Conservation (phyloP, 2,113 vertebrate species). For the Rallus limicola region DNA sequence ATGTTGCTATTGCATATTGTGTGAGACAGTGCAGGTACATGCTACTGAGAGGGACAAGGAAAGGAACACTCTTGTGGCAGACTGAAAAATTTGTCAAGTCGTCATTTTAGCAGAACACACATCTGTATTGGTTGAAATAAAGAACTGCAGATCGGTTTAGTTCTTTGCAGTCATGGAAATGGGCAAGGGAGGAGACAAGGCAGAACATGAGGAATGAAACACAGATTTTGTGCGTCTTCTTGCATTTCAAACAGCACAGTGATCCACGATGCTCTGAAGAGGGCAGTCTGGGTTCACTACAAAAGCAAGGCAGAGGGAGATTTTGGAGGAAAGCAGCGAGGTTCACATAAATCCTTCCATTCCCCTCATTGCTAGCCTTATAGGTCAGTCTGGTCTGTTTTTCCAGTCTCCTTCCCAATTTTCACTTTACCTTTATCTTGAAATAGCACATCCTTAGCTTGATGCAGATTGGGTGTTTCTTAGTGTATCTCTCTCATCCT, state of each 20-base stretch:
- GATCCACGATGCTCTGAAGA: not conserved
- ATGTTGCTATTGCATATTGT: fast-evolving
- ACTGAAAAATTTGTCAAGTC: not conserved
- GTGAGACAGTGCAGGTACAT: not conserved
- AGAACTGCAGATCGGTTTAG: not conserved
- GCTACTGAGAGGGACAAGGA: not conserved
- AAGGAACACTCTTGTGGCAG: fast-evolving
- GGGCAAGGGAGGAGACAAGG: not conserved
- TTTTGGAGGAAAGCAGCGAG: not conserved
- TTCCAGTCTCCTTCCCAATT: not conserved
- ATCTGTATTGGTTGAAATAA: not conserved
- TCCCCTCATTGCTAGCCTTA: not conserved
- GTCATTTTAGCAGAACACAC: not conserved
- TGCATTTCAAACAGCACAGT: not conserved
- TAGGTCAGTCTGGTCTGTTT: not conserved
- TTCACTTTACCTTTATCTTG: not conserved
- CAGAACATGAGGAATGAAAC: not conserved
- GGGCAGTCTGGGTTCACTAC: not conserved
- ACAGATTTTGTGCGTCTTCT: not conserved
- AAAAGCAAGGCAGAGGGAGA: not conserved
- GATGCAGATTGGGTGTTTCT: not conserved
- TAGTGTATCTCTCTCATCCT: not conserved
- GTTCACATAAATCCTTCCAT: not conserved
- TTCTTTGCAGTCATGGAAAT: not conserved
- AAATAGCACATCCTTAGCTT: not conserved